These are phyloP conservation scores for Xiphophorus couchianus DNA, from an alignment of 2,113 vertebrate species.

Conservation along the genomic window DNA sequence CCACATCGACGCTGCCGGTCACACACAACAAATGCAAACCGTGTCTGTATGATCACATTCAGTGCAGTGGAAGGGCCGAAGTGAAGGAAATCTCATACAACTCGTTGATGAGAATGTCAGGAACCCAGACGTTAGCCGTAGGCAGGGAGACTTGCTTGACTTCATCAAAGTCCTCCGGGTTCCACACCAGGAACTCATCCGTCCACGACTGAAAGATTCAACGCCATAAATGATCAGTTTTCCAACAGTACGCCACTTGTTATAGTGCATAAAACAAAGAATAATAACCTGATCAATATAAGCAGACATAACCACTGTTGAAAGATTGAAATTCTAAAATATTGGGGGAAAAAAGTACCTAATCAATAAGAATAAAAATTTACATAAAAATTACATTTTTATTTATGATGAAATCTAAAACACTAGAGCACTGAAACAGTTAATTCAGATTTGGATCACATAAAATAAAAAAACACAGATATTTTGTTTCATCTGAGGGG, in stretches of 20 bases:
- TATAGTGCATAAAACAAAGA: neutral
- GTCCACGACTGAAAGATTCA: conserved; percentile 85
- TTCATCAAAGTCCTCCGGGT: conserved; percentile 89
- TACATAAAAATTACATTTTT: no score
- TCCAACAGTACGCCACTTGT: neutral
- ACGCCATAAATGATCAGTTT: neutral
- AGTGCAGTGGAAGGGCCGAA: neutral
- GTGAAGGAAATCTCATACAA: conserved; percentile 84
- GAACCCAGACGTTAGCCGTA: conserved; percentile 90
- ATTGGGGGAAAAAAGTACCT: no score
- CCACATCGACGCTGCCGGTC: conserved; percentile 89
- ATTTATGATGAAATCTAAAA: no score
- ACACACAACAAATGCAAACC: neutral
- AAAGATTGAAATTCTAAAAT: no score
- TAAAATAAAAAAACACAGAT: no score
- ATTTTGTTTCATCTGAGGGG: no score
- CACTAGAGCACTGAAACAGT: no score
- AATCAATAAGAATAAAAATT: no score
- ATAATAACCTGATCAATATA: neutral
- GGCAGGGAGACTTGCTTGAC: conserved; percentile 90
- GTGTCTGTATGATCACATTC: neutral
- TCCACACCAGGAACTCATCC: conserved; percentile 94
- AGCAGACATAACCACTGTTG: no score
- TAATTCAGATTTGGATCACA: no score
- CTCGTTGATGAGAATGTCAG: conserved; percentile 97